Evolutionary conservation across 2,888 invertebrate species (phyloP), one percentile per base, ranked within the genome.

Genomic region (Drosophila stalkeri): DNA sequence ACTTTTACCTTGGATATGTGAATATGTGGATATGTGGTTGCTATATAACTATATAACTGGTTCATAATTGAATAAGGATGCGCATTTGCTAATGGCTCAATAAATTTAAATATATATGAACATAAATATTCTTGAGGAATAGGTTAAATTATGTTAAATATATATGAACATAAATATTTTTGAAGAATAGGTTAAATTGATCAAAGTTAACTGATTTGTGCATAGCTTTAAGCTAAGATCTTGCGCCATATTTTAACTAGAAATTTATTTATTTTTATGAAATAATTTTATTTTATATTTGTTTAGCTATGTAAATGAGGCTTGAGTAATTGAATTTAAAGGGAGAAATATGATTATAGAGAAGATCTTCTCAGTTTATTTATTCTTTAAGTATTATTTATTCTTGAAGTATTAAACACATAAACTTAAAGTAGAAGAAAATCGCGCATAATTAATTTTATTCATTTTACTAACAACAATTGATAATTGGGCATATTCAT

Each of bases 41-140:
- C 33, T 33, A 14, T 5, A 52, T 52, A n/a, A 51, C 27, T 63
- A 49, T 47, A 72, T 60, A 76, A 63, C 63, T 60, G 64, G 43
- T n/a, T 27, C 20, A 23, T 31, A 33, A 57, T 57, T 51, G 11
- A 54, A 39, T 54, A 23, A 39, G 39, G 54, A 51, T 33, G 51
- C 12, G 33, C 33, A 4, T 3, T 12, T 6, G 51, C 18, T 51
- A 51, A 51, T 51, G 51, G 18, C 33, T 33, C 12, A 31, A 33
- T 51, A 51, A 51, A 18, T 18, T 35, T 18, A 1, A 27, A n/a
- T 49, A 31, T 49, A 51, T 0, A 3, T 18, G 33, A 18, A 51
- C 18, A 51, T 7, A 18, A 8, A 35, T 33, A 51, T 51, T 14
- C 18, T 20, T 14, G 8, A 18, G 14, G 51, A 51, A 51, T 33